A percentile compares a stretch with the other conserved stretches of the same genome.
Evolutionary conservation across 1,140 invertebrate species (phyloP).

Genomic region (Nasonia longicornis): DNA sequence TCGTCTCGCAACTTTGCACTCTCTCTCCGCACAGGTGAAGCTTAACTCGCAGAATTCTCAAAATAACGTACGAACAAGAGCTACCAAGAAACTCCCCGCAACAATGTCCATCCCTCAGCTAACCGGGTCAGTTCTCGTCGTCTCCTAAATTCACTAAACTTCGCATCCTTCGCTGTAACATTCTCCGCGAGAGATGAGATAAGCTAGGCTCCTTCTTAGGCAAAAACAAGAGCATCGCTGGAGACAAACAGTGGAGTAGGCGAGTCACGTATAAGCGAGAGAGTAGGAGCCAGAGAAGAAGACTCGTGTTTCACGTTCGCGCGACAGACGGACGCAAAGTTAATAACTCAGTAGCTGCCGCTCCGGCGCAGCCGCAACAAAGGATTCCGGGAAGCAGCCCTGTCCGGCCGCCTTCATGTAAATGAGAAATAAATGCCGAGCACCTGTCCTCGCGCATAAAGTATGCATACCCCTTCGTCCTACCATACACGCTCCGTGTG

Average conservation of each 20-base stretch:
- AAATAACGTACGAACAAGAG: no score
- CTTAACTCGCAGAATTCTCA: no score
- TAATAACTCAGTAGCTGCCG: slow-evolving; percentile 52
- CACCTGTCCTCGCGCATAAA: slow-evolving; percentile 56
- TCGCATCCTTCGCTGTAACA: neutral
- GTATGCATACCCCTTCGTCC: slow-evolving; percentile 32
- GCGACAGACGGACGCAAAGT: slow-evolving; percentile 46
- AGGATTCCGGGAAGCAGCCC: slow-evolving; percentile 47
- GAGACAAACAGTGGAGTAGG: neutral
- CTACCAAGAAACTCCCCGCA: no score
- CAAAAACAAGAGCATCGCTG: neutral
- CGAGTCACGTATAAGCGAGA: neutral
- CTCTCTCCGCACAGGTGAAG: no score
- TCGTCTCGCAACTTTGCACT: no score
- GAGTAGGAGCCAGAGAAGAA: neutral
- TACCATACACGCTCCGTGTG: neutral
- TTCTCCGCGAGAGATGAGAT: neutral
- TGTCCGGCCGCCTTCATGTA: slow-evolving; percentile 49
- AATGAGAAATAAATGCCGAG: slow-evolving; percentile 58
- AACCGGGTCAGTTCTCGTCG: neutral
- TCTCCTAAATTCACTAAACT: neutral
- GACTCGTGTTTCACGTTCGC: slow-evolving; percentile 50
- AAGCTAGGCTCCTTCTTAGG: neutral
- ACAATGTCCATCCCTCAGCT: neutral
- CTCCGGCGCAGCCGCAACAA: slow-evolving; percentile 48